Conservation (phyloP, 2,888 invertebrate species). For the Pogonocherus hispidulus region DNA sequence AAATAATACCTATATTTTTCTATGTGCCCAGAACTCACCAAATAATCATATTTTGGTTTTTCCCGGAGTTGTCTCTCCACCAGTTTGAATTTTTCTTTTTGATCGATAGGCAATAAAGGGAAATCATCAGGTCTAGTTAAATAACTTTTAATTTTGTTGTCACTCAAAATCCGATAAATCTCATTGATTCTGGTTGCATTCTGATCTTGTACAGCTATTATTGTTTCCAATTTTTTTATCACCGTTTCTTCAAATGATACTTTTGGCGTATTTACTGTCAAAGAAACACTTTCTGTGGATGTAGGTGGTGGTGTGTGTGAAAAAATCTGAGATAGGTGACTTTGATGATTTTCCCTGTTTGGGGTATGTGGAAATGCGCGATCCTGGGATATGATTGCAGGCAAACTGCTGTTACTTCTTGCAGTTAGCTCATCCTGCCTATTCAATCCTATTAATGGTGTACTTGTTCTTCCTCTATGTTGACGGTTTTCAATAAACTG, state of each 20-base stretch:
- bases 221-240: conserved; percentile 6
- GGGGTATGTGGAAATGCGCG: not conserved
- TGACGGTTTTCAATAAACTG: too few relatives aligned
- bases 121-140: conserved; percentile 9
- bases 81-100: not conserved
- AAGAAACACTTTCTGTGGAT: not conserved
- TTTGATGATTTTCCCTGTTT: not conserved
- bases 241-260: not conserved
- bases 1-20: too few relatives aligned
- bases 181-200: conserved; percentile 3
- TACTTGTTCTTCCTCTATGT: not conserved
- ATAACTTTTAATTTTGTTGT: conserved; percentile 8
- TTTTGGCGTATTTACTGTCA: not conserved
- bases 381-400: not conserved
- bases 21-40: conserved; percentile 9
- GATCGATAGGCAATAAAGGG: not conserved
- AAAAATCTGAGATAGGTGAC: not conserved
- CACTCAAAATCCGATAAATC: not conserved
- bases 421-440: not conserved
- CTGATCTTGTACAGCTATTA: conserved; percentile 8
- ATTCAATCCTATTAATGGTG: not conserved
- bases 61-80: not conserved
- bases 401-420: too few relatives aligned
- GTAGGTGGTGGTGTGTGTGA: not conserved
- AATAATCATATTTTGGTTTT: conserved; percentile 6